These are phyloP conservation scores for Sylvia borin DNA, from an alignment of 2,797 vertebrate genomes.

Conservation along the genomic window DNA sequence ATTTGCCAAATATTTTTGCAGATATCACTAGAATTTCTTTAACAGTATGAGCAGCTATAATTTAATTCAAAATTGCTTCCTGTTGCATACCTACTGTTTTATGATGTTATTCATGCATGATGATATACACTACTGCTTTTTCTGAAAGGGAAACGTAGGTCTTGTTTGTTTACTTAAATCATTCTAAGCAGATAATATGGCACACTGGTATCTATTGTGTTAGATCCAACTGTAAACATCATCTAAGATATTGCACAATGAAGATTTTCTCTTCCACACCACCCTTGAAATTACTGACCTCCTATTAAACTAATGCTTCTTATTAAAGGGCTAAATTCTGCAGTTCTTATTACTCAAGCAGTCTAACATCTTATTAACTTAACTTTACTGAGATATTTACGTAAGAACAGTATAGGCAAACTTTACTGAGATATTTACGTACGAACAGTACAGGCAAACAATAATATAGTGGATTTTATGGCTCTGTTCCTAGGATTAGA, in stretches of 20 bases:
- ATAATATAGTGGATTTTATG: neutral
- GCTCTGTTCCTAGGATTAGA: neutral
- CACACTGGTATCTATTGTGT: neutral
- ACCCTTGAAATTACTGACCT: neutral
- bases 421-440: neutral
- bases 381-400: neutral
- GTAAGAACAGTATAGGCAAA: too few species aligned
- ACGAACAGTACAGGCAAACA: slow-evolving; percentile 4
- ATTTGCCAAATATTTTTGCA: neutral
- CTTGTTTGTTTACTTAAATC: neutral
- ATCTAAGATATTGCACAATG: neutral
- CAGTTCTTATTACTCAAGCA: slow-evolving; percentile 31
- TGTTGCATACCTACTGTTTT: neutral
- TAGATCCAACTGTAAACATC: neutral
- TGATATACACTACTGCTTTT: neutral
- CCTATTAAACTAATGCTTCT: slow-evolving; percentile 7
- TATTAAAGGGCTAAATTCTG: slow-evolving; percentile 21
- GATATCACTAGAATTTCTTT: neutral
- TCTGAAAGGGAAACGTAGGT: neutral
- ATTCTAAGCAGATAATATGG: neutral
- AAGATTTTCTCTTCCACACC: slow-evolving; percentile 18
- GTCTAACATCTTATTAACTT: slow-evolving; percentile 31
- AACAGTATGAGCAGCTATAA: neutral
- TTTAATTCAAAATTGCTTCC: neutral
- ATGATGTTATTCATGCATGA: neutral